Percentiles rank a stretch among this genome's conserved stretches.
phyloP scores from a whole-genome alignment of 1,140 invertebrate species.

The Pseudachorutes palmiensis region DNA sequence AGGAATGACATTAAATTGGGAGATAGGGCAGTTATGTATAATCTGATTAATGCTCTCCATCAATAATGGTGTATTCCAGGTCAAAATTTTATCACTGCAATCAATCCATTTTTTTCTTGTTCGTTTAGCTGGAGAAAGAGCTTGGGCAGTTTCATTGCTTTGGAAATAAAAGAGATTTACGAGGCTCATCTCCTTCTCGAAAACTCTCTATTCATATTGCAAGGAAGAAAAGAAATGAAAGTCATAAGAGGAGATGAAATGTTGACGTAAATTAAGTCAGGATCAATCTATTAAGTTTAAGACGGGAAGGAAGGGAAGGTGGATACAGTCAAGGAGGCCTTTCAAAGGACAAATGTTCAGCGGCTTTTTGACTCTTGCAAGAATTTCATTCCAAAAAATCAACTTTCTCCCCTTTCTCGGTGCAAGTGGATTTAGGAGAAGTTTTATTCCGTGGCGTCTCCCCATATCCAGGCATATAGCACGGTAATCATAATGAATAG shows the following conservation, averaged over 20 bases:
- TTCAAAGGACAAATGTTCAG: background rate
- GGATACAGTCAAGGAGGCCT: background rate
- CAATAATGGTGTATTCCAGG: constrained; percentile 7
- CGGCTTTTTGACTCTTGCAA: background rate
- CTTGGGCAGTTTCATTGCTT: background rate
- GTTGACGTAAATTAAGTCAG: constrained; percentile 12
- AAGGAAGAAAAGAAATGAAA: background rate
- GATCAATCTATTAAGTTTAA: constrained; percentile 13
- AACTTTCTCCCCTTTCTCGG: background rate
- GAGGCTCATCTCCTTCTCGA: constrained; percentile 6
- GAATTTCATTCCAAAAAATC: background rate
- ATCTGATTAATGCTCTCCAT: constrained; percentile 8
- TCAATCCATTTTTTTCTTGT: constrained; percentile 6
- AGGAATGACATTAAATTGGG: background rate
- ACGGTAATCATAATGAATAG: constrained; percentile 3
- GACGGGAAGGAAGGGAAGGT: background rate
- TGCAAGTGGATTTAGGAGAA: background rate
- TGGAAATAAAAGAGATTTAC: constrained; percentile 11
- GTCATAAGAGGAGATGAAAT: constrained; percentile 8
- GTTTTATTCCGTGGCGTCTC: background rate
- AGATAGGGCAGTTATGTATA: constrained; percentile 2
- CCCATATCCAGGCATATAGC: background rate
- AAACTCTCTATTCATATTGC: background rate
- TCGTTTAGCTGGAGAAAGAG: no score
- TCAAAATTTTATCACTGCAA: constrained; percentile 11